Conservation (phyloP, 2,113 vertebrate genomes). For the Hippocampus zosterae region DNA sequence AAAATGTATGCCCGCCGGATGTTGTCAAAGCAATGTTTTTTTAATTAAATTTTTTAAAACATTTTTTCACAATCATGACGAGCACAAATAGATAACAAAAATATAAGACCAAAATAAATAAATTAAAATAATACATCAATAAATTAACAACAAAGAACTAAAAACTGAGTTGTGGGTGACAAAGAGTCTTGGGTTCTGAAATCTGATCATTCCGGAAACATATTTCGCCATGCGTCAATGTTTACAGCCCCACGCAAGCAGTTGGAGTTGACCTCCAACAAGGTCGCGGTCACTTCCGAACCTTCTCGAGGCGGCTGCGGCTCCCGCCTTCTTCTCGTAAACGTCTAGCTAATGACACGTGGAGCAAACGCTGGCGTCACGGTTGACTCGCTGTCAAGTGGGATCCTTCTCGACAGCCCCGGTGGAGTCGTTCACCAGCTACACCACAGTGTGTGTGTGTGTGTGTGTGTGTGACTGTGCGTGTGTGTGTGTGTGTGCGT, state of each 20-base stretch:
- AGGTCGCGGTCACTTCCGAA: slow-evolving; percentile 16
- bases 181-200: not conserved
- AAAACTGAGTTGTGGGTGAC: too few species aligned
- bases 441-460: not conserved
- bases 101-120: too few species aligned
- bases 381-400: slow-evolving; percentile 35
- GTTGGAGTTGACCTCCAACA: not conserved
- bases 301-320: slow-evolving; percentile 28
- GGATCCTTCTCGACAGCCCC: slow-evolving; percentile 38
- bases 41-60: not conserved
- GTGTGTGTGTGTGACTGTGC: not conserved
- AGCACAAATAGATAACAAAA: not conserved
- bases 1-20: not conserved
- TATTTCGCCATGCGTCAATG: not conserved
- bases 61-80: not conserved
- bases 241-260: not conserved
- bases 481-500: too few species aligned
- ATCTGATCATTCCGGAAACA: not conserved
- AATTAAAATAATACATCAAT: too few species aligned
- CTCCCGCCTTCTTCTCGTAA: slow-evolving; percentile 25
- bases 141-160: too few species aligned
- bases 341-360: slow-evolving; percentile 34
- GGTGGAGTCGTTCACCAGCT: slow-evolving; percentile 48
- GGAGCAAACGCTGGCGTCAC: slow-evolving; percentile 40
- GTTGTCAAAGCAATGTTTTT: not conserved